Conservation (phyloP, 2,797 vertebrate species). For the Chromobotia macracanthus region DNA sequence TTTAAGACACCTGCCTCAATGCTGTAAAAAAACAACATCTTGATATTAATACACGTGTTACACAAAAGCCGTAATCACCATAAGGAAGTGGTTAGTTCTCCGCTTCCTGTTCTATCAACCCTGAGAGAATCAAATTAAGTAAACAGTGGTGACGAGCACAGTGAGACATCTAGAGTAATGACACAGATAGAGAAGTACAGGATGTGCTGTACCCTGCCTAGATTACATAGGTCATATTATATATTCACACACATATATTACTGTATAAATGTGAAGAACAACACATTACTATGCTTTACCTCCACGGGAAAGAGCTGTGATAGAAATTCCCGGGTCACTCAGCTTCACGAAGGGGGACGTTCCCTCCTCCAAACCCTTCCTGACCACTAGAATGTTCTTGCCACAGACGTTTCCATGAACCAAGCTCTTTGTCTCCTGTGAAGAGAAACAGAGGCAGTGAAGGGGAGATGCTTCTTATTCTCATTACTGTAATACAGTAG, state of each 20-base stretch:
- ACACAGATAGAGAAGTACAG: conserved; percentile 22
- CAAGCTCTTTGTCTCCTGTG: conserved; percentile 87
- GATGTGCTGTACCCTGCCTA: conserved; percentile 9
- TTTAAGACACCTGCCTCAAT: conserved; percentile 6
- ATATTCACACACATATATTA: background rate
- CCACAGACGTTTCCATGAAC: conserved; percentile 92
- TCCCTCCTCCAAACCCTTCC: conserved; percentile 80
- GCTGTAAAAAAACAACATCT: conserved; percentile 3
- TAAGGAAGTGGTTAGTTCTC: conserved; percentile 63
- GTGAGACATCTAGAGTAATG: conserved; percentile 1
- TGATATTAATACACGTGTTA: conserved; percentile 48
- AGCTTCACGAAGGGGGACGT: conserved; percentile 89
- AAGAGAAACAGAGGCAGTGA: no score
- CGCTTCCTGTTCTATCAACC: conserved; percentile 65
- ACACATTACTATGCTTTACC: conserved; percentile 70
- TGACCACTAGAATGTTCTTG: conserved; percentile 89
- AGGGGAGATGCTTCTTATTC: no score
- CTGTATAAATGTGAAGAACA: conserved; percentile 21
- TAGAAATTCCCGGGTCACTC: conserved; percentile 88
- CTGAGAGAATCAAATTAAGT: conserved; percentile 46
- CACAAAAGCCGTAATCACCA: conserved; percentile 55
- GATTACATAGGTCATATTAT: no score
- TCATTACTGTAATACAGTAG: no score
- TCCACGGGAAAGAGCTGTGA: conserved; percentile 84
- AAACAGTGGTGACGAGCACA: conserved; percentile 35